A percentile compares a stretch with the other conserved stretches of the same genome.
phyloP scores from a whole-genome alignment of 2,113 vertebrate species.

The Plecotus auritus region DNA sequence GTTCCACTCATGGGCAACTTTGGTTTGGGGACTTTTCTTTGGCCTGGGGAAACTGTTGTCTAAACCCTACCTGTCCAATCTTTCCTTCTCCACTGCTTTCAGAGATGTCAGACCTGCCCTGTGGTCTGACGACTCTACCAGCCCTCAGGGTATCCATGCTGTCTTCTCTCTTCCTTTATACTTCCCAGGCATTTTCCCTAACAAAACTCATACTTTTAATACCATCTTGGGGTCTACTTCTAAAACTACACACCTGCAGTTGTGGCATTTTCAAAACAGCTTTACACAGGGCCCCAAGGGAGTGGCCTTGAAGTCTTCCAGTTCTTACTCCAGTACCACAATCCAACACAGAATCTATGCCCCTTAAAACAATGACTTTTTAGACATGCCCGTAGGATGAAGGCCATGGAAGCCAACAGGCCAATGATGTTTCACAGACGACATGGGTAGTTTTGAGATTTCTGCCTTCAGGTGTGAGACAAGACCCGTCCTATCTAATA shows the following conservation, averaged over 20 bases:
- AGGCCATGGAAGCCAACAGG: not conserved
- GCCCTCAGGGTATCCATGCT: not conserved
- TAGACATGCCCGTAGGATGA: not conserved
- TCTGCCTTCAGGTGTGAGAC: not conserved
- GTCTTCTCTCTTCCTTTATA: not conserved
- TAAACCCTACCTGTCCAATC: not conserved
- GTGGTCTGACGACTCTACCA: not conserved
- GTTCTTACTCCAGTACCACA: not conserved
- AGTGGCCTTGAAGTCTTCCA: not conserved
- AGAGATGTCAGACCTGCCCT: not conserved
- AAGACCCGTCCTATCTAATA: no score
- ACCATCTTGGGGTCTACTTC: not conserved
- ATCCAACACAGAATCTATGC: not conserved
- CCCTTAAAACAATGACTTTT: not conserved
- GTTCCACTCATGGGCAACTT: not conserved
- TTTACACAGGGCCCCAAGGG: not conserved
- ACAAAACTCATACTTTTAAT: constrained; percentile 14
- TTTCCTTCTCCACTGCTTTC: not conserved
- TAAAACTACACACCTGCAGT: not conserved
- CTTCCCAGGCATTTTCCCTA: not conserved
- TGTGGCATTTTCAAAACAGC: not conserved
- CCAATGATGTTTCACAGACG: not conserved
- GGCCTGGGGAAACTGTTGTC: not conserved
- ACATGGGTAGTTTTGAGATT: not conserved
- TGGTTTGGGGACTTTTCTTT: not conserved